A percentile compares a stretch with the other conserved stretches of the same genome.
phyloP scores from a whole-genome alignment of 2,113 vertebrate species.

The Aix galericulata region DNA sequence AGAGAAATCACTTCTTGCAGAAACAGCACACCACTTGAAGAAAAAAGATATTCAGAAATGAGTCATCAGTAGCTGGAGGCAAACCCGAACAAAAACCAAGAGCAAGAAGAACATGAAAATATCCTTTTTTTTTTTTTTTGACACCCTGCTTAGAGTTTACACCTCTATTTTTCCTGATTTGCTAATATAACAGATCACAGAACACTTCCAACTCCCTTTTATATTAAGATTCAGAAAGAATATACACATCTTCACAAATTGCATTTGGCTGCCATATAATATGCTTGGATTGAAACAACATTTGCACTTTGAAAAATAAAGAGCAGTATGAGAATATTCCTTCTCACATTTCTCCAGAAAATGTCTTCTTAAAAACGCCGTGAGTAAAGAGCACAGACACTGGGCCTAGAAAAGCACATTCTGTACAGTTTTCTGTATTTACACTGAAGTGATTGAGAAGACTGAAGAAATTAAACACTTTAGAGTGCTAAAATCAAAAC shows the following conservation, averaged over 20 bases:
- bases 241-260: slow-evolving; percentile 14
- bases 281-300: not conserved
- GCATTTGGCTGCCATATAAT: not conserved
- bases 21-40: not conserved
- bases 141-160: not conserved
- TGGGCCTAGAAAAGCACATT: not conserved
- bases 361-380: not conserved
- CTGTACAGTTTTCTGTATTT: slow-evolving; percentile 53
- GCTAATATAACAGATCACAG: not conserved
- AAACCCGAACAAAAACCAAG: slow-evolving; percentile 13
- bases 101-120: not conserved
- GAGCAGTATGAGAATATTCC: not conserved
- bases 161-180: not conserved
- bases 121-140: not conserved
- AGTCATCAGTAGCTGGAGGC: not conserved
- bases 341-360: not conserved
- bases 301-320: not conserved
- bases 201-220: not conserved
- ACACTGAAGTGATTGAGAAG: slow-evolving; percentile 44
- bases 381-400: not conserved
- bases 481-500: slow-evolving; percentile 79
- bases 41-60: not conserved
- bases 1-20: not conserved
- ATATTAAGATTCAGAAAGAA: not conserved
- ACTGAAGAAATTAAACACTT: slow-evolving; percentile 74